A percentile compares a stretch with the other conserved stretches of the same genome.
Evolutionary conservation across 1,140 invertebrate species (phyloP).

Genomic region (Augochlora pura): DNA sequence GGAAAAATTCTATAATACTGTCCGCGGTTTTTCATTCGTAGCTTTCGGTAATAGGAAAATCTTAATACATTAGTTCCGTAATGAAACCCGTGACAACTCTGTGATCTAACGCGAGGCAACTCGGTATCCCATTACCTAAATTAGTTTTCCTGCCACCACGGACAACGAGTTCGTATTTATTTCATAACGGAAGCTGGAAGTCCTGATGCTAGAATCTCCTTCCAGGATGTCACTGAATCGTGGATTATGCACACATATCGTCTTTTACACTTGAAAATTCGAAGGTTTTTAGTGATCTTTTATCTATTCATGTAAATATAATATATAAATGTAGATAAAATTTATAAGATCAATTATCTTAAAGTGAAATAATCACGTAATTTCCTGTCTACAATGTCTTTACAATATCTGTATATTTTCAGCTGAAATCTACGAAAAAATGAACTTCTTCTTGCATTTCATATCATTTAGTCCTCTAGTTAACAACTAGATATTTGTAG

Average conservation of each 20-base stretch:
- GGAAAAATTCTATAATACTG: not conserved
- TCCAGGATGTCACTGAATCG: not conserved
- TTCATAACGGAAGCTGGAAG: not conserved
- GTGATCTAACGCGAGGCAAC: slow-evolving; percentile 3
- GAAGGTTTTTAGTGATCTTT: no score
- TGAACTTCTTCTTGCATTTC: no score
- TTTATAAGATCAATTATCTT: no score
- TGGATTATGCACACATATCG: not conserved
- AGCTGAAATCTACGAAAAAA: no score
- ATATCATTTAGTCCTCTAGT: no score
- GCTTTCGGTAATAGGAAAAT: not conserved
- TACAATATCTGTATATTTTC: no score
- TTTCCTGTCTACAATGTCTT: no score
- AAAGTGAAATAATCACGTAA: no score
- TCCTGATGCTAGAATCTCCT: not conserved
- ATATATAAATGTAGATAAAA: no score
- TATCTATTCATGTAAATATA: no score
- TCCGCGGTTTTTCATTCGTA: not conserved
- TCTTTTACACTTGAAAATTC: not conserved
- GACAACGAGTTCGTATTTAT: slow-evolving; percentile 8
- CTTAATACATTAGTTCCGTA: slow-evolving; percentile 6
- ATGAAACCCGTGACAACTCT: slow-evolving; percentile 4
- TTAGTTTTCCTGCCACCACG: slow-evolving; percentile 1
- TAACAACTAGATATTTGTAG: no score
- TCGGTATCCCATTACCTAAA: slow-evolving; percentile 15